Evolutionary conservation across 2,888 invertebrate species (phyloP).

Genomic region (Exocentrus adspersus): DNA sequence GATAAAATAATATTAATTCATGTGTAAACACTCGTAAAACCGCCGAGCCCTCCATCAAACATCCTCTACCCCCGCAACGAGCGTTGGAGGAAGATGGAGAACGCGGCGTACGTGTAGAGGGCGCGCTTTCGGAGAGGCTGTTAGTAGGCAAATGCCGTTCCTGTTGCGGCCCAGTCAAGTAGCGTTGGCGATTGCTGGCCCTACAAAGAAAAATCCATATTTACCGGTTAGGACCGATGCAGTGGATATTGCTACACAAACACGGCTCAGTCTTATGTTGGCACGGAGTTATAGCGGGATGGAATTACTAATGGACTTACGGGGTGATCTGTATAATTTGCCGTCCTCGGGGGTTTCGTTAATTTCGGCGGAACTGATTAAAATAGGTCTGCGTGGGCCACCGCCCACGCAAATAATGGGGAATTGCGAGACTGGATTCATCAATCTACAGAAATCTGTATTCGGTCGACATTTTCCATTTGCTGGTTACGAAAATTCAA

Average conservation of each 20-base stretch:
- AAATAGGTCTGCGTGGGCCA: no score
- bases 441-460: no score
- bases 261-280: slow-evolving; percentile 59
- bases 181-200: slow-evolving; percentile 29
- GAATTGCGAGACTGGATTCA: no score
- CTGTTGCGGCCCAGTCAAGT: slow-evolving; percentile 43
- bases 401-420: no score
- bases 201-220: slow-evolving; percentile 49
- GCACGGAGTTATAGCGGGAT: slow-evolving; percentile 59
- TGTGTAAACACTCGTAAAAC: slow-evolving; percentile 19
- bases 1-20: slow-evolving; percentile 13
- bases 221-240: slow-evolving; percentile 42
- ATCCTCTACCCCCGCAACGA: slow-evolving; percentile 13
- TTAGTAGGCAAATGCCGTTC: slow-evolving; percentile 56
- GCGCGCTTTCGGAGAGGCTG: slow-evolving; percentile 51
- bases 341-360: no score
- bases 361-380: no score
- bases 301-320: slow-evolving; percentile 60
- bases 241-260: slow-evolving; percentile 58
- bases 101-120: slow-evolving; percentile 14
- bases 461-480: no score
- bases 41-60: slow-evolving; percentile 15
- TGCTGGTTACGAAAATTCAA: no score
- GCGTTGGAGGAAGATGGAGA: slow-evolving; percentile 17
- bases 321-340: slow-evolving; percentile 24